phyloP scores from a whole-genome alignment of 2,113 vertebrate species.

The Ariopsis seemanni region DNA sequence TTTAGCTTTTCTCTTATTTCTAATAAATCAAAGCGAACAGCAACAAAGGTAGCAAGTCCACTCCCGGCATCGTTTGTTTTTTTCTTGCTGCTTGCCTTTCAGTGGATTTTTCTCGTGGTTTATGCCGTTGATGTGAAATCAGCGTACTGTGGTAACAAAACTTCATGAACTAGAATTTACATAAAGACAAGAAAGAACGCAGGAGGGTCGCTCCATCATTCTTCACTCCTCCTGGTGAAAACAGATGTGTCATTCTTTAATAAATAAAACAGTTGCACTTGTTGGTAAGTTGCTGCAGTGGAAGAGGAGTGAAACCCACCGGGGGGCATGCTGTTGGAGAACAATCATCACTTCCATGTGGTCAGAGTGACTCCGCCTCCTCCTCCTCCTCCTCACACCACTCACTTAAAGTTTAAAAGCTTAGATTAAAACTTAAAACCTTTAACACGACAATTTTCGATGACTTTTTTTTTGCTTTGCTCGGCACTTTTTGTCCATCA shows the following conservation, averaged over 20 bases:
- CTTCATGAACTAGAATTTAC: background rate
- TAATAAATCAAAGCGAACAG: conserved; percentile 7
- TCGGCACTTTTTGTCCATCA: background rate
- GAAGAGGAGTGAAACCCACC: background rate
- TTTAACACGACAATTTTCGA: background rate
- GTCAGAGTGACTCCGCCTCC: background rate
- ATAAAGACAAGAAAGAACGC: background rate
- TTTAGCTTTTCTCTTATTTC: background rate
- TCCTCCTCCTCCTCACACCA: background rate
- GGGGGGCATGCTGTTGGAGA: background rate
- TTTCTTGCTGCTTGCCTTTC: background rate
- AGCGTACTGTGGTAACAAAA: background rate
- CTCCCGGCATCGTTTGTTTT: background rate
- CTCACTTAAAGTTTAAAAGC: background rate
- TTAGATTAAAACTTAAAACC: background rate
- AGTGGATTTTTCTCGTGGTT: background rate
- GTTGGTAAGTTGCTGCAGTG: background rate
- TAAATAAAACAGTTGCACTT: background rate
- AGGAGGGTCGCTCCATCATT: background rate
- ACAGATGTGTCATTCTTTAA: no score
- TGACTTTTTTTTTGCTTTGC: background rate
- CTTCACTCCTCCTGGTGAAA: no score
- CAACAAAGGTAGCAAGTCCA: background rate
- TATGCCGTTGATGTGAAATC: background rate
- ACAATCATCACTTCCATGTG: background rate